phyloP scores from a whole-genome alignment of 2,888 invertebrate species.

The Chrysolina haemoptera region DNA sequence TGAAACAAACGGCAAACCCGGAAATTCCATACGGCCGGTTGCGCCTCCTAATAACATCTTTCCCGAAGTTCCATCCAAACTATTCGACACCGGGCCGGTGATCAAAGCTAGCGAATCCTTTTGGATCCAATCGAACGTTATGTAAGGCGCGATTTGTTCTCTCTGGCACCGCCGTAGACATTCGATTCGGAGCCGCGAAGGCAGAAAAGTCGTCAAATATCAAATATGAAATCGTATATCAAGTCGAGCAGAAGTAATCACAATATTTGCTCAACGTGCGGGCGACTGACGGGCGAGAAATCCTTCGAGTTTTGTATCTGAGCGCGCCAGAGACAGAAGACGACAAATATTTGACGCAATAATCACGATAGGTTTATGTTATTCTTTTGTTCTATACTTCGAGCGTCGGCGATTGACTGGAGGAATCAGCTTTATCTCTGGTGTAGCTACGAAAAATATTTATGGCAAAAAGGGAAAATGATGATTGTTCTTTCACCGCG shows the following conservation, averaged over 20 bases:
- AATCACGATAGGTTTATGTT: slow-evolving; percentile 26
- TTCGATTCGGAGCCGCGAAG: slow-evolving; percentile 58
- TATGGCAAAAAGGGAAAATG: too few species aligned
- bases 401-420: neutral
- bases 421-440: slow-evolving; percentile 2
- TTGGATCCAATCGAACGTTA: slow-evolving; percentile 59
- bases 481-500: too few species aligned
- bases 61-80: neutral
- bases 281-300: slow-evolving; percentile 52
- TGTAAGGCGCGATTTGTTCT: slow-evolving; percentile 56
- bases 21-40: neutral
- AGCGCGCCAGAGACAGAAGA: slow-evolving; percentile 35
- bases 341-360: slow-evolving; percentile 41
- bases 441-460: too few species aligned
- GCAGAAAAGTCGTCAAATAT: slow-evolving; percentile 63
- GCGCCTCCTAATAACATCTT: neutral
- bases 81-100: slow-evolving; percentile 14
- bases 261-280: slow-evolving; percentile 67
- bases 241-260: slow-evolving; percentile 66
- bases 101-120: slow-evolving; percentile 42
- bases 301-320: slow-evolving; percentile 29
- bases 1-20: neutral
- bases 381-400: slow-evolving; percentile 1
- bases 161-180: slow-evolving; percentile 53
- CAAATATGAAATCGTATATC: slow-evolving; percentile 67